These are phyloP conservation scores for Omphaloscelis lunosa DNA, from an alignment of 2,888 invertebrate species.

Conservation along the genomic window DNA sequence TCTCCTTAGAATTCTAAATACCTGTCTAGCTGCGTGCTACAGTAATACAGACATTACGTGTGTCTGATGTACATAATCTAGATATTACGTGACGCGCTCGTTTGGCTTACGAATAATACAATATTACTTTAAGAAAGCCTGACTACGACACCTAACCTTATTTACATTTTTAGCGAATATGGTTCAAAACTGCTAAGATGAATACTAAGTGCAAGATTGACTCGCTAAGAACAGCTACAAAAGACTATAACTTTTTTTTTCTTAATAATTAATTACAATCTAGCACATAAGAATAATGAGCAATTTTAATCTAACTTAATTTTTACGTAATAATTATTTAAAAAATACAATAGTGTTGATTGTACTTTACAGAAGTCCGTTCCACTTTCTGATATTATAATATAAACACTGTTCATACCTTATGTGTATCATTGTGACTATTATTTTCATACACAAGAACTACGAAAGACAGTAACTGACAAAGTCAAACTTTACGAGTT, in stretches of 20 bases:
- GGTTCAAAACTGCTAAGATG: not conserved
- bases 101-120: constrained; percentile 29
- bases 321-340: too few relatives aligned
- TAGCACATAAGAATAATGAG: too few relatives aligned
- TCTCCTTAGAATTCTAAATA: constrained; percentile 37
- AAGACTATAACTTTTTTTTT: not conserved
- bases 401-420: too few relatives aligned
- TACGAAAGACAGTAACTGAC: not conserved
- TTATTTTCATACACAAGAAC: too few relatives aligned
- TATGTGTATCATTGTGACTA: too few relatives aligned
- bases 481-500: not conserved
- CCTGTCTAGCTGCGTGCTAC: constrained; percentile 21
- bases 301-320: too few relatives aligned
- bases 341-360: too few relatives aligned
- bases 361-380: too few relatives aligned
- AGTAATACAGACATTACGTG: constrained; percentile 26
- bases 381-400: too few relatives aligned
- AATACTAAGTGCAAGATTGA: not conserved
- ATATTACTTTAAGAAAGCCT: not conserved
- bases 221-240: not conserved
- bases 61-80: constrained; percentile 31
- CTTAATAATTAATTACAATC: too few relatives aligned
- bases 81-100: constrained; percentile 28
- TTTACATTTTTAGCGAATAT: not conserved
- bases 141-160: not conserved